phyloP scores from a whole-genome alignment of 37 sponge, comb jelly and placozoan genomes.

The Petrosia ficiformis region DNA sequence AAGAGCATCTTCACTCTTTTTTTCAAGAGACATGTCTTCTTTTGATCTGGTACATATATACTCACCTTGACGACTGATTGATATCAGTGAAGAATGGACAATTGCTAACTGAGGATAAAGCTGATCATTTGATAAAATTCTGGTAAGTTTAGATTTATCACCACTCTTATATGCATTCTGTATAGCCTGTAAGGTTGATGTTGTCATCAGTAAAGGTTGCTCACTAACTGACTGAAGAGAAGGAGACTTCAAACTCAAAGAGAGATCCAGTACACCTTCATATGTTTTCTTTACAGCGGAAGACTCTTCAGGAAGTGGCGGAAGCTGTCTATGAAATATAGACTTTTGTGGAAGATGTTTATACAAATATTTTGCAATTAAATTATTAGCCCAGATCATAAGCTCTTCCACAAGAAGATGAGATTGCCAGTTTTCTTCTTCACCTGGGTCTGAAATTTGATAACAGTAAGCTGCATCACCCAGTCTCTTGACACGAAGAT shows the following conservation, averaged over 20 bases:
- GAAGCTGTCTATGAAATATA: neutral
- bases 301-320: neutral
- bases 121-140: neutral
- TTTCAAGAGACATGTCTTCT: neutral
- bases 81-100: neutral
- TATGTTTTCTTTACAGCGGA: neutral
- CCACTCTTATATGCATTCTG: neutral
- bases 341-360: neutral
- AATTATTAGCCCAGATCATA: conserved; percentile 49
- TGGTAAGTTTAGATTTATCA: neutral
- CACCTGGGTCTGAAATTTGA: conserved; percentile 3
- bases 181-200: neutral
- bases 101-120: conserved; percentile 36
- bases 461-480: conserved; percentile 8
- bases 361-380: conserved; percentile 28
- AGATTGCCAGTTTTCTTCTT: conserved; percentile 11
- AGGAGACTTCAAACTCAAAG: neutral
- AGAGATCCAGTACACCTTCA: neutral
- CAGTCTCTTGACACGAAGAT: conserved; percentile 27
- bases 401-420: conserved; percentile 48
- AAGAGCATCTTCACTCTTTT: neutral
- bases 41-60: no score
- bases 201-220: neutral
- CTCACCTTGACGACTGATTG: neutral
- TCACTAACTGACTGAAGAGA: neutral